These are phyloP conservation scores for Malacoraja senta DNA, from an alignment of 2,797 vertebrate genomes.

Conservation along the genomic window DNA sequence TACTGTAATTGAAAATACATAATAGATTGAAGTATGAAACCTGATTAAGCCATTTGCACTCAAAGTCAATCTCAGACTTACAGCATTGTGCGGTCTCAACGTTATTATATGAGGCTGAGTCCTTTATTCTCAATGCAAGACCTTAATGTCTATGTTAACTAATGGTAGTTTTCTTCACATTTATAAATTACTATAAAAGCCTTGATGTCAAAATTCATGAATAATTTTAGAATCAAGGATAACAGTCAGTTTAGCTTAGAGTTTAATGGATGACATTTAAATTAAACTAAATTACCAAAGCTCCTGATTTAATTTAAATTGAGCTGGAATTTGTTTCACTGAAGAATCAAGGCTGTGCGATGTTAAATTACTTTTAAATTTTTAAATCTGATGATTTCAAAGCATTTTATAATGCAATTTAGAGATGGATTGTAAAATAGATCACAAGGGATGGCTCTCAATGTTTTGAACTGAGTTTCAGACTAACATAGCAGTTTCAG, in stretches of 20 bases:
- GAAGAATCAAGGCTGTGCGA: neutral
- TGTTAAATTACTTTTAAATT: neutral
- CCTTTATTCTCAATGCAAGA: neutral
- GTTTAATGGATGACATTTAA: neutral
- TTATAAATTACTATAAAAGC: constrained; percentile 4
- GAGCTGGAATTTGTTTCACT: neutral
- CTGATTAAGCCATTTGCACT: neutral
- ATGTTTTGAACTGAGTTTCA: neutral
- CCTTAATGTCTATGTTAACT: neutral
- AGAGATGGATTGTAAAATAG: neutral
- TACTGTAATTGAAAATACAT: neutral
- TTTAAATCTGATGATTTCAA: neutral
- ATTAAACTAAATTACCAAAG: neutral
- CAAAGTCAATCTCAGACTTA: neutral
- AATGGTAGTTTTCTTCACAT: neutral
- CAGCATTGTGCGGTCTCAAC: neutral
- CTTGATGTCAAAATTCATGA: neutral
- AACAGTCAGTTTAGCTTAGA: too few species aligned
- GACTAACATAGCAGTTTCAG: neutral
- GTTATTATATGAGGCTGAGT: too few species aligned
- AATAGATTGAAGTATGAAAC: neutral
- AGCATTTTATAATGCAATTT: neutral
- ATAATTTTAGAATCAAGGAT: neutral
- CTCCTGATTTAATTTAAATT: neutral
- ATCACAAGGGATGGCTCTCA: neutral